phyloP scores from a whole-genome alignment of 2,888 invertebrate species.

The Thymelicus sylvestris region DNA sequence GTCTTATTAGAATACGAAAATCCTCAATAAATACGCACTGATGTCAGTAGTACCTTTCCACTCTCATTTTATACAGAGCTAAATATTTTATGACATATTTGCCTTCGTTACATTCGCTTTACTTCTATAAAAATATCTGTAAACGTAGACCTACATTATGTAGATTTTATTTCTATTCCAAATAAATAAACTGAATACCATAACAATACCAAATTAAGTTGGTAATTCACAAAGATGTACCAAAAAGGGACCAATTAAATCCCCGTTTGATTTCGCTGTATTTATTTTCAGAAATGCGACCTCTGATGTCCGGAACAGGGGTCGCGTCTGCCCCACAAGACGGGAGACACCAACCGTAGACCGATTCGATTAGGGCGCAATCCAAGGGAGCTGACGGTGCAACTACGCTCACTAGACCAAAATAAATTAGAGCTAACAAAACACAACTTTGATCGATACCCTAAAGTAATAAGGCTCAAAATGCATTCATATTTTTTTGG shows the following conservation, averaged over 20 bases:
- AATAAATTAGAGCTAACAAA: slow-evolving; percentile 45
- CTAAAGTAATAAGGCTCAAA: slow-evolving; percentile 38
- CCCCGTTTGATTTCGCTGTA: slow-evolving; percentile 73
- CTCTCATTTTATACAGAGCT: slow-evolving; percentile 28
- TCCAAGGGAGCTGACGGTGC: slow-evolving; percentile 78
- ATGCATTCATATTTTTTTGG: slow-evolving; percentile 31
- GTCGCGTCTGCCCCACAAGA: slow-evolving; percentile 75
- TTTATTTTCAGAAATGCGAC: slow-evolving; percentile 78
- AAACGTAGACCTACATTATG: background rate
- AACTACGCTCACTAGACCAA: slow-evolving; percentile 55
- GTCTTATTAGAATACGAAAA: slow-evolving; percentile 30
- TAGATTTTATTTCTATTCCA: slow-evolving; percentile 22
- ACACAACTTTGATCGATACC: slow-evolving; percentile 38
- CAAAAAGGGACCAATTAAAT: slow-evolving; percentile 78
- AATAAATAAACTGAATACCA: slow-evolving; percentile 39
- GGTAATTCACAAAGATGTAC: slow-evolving; percentile 68
- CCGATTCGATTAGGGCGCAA: slow-evolving; percentile 83
- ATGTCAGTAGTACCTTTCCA: slow-evolving; percentile 10
- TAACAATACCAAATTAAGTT: slow-evolving; percentile 71
- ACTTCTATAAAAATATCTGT: slow-evolving; percentile 20
- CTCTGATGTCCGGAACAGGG: slow-evolving; percentile 76
- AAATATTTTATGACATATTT: slow-evolving; percentile 37
- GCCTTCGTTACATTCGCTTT: slow-evolving; percentile 26
- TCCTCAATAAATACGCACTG: slow-evolving; percentile 28
- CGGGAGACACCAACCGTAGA: slow-evolving; percentile 77